Evolutionary conservation across 2,888 invertebrate species (phyloP).

Genomic region (Oxyteleia sp.): DNA sequence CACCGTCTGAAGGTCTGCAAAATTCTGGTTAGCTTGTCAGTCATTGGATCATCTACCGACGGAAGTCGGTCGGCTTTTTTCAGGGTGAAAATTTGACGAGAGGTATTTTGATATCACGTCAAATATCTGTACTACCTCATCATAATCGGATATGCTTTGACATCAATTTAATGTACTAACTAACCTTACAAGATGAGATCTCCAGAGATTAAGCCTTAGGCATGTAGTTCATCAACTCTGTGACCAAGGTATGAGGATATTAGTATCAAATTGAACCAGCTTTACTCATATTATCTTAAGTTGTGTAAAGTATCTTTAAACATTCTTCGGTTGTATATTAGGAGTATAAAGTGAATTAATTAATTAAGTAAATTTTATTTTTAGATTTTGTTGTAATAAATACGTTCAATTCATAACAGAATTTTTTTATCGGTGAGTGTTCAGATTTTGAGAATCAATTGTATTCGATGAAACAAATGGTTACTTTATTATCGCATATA

Average conservation of each 20-base stretch:
- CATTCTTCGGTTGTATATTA: too few species aligned
- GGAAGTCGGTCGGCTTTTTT: not conserved
- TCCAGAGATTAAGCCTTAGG: slow-evolving; percentile 36
- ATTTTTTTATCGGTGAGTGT: too few species aligned
- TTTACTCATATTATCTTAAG: slow-evolving; percentile 3
- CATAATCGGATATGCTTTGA: slow-evolving; percentile 26
- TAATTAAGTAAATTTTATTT: too few species aligned
- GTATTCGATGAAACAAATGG: too few species aligned
- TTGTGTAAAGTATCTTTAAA: not conserved
- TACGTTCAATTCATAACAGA: too few species aligned
- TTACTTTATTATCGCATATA: too few species aligned
- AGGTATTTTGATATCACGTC: slow-evolving; percentile 13
- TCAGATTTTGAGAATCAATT: too few species aligned
- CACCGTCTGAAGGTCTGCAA: not conserved
- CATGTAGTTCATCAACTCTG: slow-evolving; percentile 36
- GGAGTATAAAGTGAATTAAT: too few species aligned
- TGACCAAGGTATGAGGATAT: slow-evolving; percentile 9
- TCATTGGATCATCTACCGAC: not conserved
- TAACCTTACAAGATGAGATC: slow-evolving; percentile 42
- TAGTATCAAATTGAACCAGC: slow-evolving; percentile 19
- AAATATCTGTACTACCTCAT: slow-evolving; percentile 14
- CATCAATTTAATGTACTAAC: slow-evolving; percentile 41
- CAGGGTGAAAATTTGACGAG: slow-evolving; percentile 6
- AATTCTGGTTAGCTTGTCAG: not conserved
- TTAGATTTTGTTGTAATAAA: too few species aligned